These are phyloP conservation scores for Pygoscelis adeliae DNA, from an alignment of 2,113 vertebrate species.

Conservation along the genomic window DNA sequence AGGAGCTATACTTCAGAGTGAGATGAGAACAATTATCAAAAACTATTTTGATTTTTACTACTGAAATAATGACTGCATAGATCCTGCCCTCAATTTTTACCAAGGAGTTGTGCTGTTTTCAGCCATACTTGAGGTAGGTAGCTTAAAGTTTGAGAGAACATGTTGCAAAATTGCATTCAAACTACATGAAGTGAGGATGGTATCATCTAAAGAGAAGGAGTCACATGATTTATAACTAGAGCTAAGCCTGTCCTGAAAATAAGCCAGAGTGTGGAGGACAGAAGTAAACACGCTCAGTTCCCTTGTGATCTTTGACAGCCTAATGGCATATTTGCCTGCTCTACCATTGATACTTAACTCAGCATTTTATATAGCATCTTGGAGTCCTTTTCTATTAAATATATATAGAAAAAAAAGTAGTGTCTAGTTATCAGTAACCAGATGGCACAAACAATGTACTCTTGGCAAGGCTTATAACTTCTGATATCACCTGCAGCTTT, in stretches of 20 bases:
- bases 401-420: background rate
- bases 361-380: background rate
- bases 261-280: background rate
- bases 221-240: background rate
- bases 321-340: background rate
- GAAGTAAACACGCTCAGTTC: background rate
- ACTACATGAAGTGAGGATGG: background rate
- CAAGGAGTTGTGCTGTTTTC: background rate
- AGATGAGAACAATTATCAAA: background rate
- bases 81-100: background rate
- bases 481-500: background rate
- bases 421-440: background rate
- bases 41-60: background rate
- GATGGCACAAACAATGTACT: background rate
- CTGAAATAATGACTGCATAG: background rate
- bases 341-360: background rate
- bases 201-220: background rate
- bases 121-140: background rate
- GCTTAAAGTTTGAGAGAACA: background rate
- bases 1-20: background rate
- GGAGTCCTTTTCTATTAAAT: background rate
- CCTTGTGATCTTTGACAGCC: background rate
- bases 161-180: background rate
- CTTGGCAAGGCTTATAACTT: background rate
- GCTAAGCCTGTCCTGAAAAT: background rate